Conservation (phyloP, 2,113 vertebrate genomes). For the Salvelinus fontinalis region DNA sequence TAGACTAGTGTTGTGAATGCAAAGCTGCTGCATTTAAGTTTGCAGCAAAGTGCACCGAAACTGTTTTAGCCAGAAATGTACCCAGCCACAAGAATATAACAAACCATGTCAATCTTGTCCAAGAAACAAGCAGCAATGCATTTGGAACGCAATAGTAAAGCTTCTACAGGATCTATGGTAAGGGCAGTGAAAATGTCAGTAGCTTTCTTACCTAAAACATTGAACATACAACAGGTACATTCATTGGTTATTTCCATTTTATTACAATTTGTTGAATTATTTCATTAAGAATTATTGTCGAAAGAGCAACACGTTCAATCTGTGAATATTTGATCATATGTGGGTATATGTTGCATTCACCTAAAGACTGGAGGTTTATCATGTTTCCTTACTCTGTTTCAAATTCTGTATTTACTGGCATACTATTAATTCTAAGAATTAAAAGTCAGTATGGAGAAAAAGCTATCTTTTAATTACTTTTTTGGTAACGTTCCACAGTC, state of each 20-base stretch:
- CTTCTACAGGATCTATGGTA: no score
- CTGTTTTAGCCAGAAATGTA: neutral
- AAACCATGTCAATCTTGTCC: no score
- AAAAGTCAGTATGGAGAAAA: conserved; percentile 36
- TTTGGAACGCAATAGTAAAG: no score
- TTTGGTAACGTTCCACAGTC: conserved; percentile 38
- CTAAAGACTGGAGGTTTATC: conserved; percentile 29
- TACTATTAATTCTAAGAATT: conserved; percentile 30
- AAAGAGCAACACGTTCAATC: neutral
- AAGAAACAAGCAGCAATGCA: no score
- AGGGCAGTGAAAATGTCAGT: no score
- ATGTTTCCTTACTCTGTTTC: conserved; percentile 23
- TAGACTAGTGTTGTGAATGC: neutral
- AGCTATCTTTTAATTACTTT: conserved; percentile 66
- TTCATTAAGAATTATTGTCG: no score
- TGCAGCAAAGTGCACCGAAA: neutral
- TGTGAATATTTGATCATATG: neutral
- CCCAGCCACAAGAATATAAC: no score
- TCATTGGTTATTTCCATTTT: no score
- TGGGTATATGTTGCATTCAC: neutral
- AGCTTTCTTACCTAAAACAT: no score
- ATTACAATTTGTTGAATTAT: no score
- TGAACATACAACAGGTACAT: no score
- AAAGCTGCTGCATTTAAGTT: neutral
- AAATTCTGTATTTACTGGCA: conserved; percentile 32